phyloP scores from a whole-genome alignment of 2,888 invertebrate genomes.

The Clepsis dumicolana region DNA sequence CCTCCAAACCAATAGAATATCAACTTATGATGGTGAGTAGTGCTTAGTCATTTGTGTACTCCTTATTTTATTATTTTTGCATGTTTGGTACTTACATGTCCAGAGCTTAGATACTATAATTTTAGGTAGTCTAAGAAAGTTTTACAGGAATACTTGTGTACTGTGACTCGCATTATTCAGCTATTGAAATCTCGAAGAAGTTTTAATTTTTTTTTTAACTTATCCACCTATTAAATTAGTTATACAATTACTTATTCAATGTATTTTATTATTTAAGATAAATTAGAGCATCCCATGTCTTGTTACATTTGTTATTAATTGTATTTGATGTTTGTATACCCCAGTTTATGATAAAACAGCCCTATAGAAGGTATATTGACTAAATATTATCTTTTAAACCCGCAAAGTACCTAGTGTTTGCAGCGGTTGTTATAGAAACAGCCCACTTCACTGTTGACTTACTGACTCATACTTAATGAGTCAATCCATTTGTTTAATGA shows the following conservation, averaged over 20 bases:
- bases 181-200: neutral
- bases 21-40: constrained; percentile 82
- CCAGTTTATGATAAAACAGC: neutral
- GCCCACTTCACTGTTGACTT: constrained; percentile 3
- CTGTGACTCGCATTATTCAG: no score
- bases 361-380: constrained; percentile 11
- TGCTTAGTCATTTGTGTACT: constrained; percentile 24
- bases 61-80: constrained; percentile 14
- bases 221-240: no score
- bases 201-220: no score
- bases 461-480: constrained; percentile 37
- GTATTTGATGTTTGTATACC: neutral
- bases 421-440: constrained; percentile 42
- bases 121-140: no score
- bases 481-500: constrained; percentile 21
- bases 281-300: neutral
- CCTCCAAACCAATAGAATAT: constrained; percentile 83
- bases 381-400: constrained; percentile 24
- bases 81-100: constrained; percentile 22
- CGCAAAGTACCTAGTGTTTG: constrained; percentile 33
- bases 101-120: neutral
- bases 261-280: no score
- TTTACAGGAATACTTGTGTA: neutral
- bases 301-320: neutral
- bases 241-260: no score